Conservation (phyloP, 92 coral and sea anemone species). For the Meandrina meandrites region DNA sequence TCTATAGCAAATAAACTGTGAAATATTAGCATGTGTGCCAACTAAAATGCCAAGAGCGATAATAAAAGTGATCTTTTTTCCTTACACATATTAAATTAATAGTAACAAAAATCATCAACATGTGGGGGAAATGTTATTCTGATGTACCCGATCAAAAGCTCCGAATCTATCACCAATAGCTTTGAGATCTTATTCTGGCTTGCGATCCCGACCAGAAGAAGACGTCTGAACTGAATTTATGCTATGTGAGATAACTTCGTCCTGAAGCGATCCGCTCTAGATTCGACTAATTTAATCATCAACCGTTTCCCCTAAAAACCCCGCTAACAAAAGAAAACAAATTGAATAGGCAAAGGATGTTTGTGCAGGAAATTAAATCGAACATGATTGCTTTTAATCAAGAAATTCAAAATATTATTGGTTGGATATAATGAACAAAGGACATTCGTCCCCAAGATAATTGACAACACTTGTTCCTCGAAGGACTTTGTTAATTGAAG, state of each 20-base stretch:
- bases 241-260: too few species aligned
- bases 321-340: background rate
- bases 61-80: too few species aligned
- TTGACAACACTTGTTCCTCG: conserved; percentile 4
- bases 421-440: conserved; percentile 8
- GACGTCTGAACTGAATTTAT: too few species aligned
- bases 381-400: conserved; percentile 9
- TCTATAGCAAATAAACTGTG: background rate
- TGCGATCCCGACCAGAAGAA: too few species aligned
- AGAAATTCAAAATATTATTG: conserved; percentile 19
- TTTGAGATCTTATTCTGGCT: background rate
- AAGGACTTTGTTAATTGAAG: conserved; percentile 17
- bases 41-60: background rate
- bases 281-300: background rate
- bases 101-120: background rate
- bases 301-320: background rate
- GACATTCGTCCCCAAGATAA: background rate
- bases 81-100: too few species aligned
- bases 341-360: background rate
- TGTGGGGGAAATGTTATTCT: background rate
- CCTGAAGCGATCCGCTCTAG: background rate
- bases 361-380: background rate
- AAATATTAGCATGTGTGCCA: background rate
- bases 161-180: background rate
- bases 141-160: background rate